A percentile compares a stretch with the other conserved stretches of the same genome.
phyloP scores from a whole-genome alignment of 35 echinoderm and acorn worm genomes.

The Holothuria glaberrima region DNA sequence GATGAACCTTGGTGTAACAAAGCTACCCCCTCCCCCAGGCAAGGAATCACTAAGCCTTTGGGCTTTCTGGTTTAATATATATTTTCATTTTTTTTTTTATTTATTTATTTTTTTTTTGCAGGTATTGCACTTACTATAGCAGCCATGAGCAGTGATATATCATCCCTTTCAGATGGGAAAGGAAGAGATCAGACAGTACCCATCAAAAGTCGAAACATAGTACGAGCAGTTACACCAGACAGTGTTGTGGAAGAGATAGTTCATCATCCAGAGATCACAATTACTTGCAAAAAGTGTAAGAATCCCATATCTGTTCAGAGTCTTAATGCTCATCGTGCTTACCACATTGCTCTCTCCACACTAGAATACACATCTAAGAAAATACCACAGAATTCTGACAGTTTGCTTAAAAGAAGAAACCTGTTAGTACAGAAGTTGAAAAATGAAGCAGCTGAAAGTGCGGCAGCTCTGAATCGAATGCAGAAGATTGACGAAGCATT shows the following conservation, averaged over 20 bases:
- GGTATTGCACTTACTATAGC: not conserved
- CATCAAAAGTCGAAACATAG: conserved; percentile 58
- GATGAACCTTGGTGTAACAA: no score
- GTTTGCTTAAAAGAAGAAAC: conserved; percentile 73
- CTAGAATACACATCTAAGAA: conserved; percentile 72
- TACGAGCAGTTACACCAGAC: conserved; percentile 52
- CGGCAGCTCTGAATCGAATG: conserved; percentile 40
- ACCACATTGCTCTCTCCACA: conserved; percentile 71
- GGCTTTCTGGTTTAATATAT: no score
- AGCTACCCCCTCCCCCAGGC: no score
- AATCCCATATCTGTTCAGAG: conserved; percentile 61
- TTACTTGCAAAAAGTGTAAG: conserved; percentile 81
- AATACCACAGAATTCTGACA: conserved; percentile 53
- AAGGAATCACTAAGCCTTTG: no score
- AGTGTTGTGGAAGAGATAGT: conserved; percentile 55
- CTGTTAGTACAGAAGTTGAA: conserved; percentile 57
- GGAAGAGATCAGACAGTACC: conserved; percentile 14
- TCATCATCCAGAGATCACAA: conserved; percentile 79
- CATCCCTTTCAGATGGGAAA: conserved; percentile 68
- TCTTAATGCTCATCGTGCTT: conserved; percentile 71
- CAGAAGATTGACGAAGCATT: conserved; percentile 86
- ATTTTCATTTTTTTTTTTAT: not conserved
- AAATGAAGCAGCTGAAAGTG: conserved; percentile 21
- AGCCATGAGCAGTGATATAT: conserved; percentile 88
- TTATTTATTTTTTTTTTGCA: not conserved